A percentile compares a stretch with the other conserved stretches of the same genome.
phyloP scores from a whole-genome alignment of 2,113 vertebrate genomes.

The Manacus vitellinus region DNA sequence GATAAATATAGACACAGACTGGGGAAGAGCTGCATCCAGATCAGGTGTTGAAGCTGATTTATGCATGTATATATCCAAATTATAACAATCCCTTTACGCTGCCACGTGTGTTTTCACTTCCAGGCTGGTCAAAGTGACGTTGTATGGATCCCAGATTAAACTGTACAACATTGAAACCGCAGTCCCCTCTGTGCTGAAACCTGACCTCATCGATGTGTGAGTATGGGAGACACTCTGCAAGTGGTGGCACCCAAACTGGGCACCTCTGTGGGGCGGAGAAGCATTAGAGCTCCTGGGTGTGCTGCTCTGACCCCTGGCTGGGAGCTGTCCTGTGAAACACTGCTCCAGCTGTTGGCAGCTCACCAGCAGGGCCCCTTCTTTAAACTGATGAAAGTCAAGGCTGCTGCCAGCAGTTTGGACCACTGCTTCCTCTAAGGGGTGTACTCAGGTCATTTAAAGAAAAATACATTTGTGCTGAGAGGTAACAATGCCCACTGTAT shows the following conservation, averaged over 20 bases:
- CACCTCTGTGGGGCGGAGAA: fast-evolving
- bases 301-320: background rate
- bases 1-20: background rate
- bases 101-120: background rate
- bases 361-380: background rate
- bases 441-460: background rate
- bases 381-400: background rate
- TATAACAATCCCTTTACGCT: background rate
- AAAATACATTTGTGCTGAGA: background rate
- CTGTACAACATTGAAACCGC: slow-evolving; percentile 97
- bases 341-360: background rate
- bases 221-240: slow-evolving; percentile 36
- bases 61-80: background rate
- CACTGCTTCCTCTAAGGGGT: background rate
- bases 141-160: slow-evolving; percentile 94
- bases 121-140: slow-evolving; percentile 93
- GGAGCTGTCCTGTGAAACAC: background rate
- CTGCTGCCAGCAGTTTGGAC: background rate
- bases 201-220: slow-evolving; percentile 98
- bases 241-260: fast-evolving
- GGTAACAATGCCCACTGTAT: background rate
- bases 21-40: background rate
- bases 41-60: background rate
- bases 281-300: fast-evolving
- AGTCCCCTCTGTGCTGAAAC: slow-evolving; percentile 94